These are phyloP conservation scores for Tipula confusa DNA, from an alignment of 2,888 invertebrate genomes.

Conservation along the genomic window DNA sequence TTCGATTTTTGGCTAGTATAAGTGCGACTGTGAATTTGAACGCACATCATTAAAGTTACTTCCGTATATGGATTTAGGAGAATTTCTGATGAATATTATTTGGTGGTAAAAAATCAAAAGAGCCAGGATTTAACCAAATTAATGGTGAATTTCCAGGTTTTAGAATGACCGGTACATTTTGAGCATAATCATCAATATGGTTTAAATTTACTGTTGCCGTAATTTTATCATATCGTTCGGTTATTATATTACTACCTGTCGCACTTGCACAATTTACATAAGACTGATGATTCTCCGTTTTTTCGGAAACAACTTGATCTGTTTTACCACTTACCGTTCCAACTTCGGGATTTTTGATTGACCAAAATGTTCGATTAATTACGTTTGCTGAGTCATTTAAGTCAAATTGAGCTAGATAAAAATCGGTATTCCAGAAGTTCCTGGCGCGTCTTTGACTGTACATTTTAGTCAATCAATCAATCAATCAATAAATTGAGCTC, in stretches of 20 bases:
- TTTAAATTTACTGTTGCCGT: not conserved
- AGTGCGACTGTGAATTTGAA: conserved; percentile 31
- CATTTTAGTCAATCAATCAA: too few species aligned
- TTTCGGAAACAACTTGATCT: not conserved
- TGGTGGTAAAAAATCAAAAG: not conserved
- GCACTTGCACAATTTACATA: not conserved
- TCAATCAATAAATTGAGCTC: too few species aligned
- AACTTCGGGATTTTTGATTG: not conserved
- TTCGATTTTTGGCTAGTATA: conserved; percentile 21
- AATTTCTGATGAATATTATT: not conserved
- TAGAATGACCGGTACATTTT: not conserved
- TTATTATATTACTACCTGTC: not conserved
- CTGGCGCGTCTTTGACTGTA: too few species aligned
- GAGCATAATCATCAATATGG: not conserved
- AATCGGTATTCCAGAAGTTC: not conserved
- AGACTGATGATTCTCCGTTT: not conserved
- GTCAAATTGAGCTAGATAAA: not conserved
- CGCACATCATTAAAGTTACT: not conserved
- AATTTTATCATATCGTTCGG: not conserved
- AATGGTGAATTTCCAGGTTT: not conserved
- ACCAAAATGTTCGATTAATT: not conserved
- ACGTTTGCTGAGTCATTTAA: not conserved
- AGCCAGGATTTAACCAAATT: not conserved
- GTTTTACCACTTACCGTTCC: not conserved
- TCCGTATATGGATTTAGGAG: not conserved